Conservation (phyloP, 64 coral and sea anemone species). For the Hydrozoanthus tunicans region DNA sequence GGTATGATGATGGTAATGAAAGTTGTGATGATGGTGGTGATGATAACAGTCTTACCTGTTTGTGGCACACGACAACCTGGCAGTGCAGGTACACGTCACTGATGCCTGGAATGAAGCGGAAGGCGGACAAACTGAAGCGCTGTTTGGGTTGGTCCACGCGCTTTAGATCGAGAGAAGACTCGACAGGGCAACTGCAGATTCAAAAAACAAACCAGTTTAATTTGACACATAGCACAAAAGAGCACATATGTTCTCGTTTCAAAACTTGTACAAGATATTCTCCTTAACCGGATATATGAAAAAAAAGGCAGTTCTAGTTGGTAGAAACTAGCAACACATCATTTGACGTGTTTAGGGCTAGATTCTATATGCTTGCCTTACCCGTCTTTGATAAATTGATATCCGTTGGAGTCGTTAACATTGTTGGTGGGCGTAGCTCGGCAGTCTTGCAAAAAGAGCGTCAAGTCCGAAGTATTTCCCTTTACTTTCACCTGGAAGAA, state of each 20-base stretch:
- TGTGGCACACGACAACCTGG: constrained; percentile 36
- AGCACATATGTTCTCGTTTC: too few species aligned
- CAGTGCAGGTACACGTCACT: constrained; percentile 25
- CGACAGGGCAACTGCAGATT: constrained; percentile 29
- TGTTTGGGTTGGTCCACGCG: not conserved
- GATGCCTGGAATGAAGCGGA: constrained; percentile 36
- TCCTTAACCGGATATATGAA: too few species aligned
- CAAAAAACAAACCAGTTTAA: not conserved
- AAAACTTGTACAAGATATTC: too few species aligned
- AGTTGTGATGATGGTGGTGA: not conserved
- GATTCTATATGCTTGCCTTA: constrained; percentile 4
- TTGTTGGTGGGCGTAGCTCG: constrained; percentile 65
- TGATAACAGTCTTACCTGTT: constrained; percentile 6
- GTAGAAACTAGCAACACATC: too few species aligned
- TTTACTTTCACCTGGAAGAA: constrained; percentile 70
- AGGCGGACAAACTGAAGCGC: constrained; percentile 27
- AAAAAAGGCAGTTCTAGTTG: too few species aligned
- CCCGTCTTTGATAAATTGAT: constrained; percentile 72
- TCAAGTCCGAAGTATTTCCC: constrained; percentile 65
- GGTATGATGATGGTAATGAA: not conserved
- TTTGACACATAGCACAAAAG: too few species aligned
- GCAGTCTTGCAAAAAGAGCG: constrained; percentile 71
- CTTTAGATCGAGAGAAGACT: constrained; percentile 14
- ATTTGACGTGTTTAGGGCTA: too few species aligned
- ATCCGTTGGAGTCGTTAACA: not conserved